Base-by-base conservation (phyloP, 1,140 invertebrate genomes). In the Drosophila mauritiana region DNA sequence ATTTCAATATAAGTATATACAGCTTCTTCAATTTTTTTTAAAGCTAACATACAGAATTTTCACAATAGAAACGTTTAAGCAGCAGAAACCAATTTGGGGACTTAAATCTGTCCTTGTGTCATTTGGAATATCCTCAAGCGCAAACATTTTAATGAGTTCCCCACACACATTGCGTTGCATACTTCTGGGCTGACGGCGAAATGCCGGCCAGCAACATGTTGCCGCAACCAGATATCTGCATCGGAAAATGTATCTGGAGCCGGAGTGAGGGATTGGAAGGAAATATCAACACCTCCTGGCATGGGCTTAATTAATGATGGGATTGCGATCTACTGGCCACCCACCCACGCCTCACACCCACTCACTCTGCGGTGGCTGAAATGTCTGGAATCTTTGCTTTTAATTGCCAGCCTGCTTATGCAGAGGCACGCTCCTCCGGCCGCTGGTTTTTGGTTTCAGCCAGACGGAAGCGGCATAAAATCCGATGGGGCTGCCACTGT, bases 331-430 rank as follows among this genome's bases (percentile, higher is more conserved):
- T 43, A 48, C 11, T 31, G 27, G 48, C 68, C 45, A 78, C 64
- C 61, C 37, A 13, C 3, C 37, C 34, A 34, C 4, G 55, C 46
- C 54, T 22, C 55, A 25, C 46, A 31, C 31, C 8, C 31, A 3
- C 31, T 31, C 31, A 2, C 1, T 10, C 8, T 31, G 31, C 8
- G 31, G 31, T 31, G 51, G 54, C 51, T 48, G 27, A 54, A 58
- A 72, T 65, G 58, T 57, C 52, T 81, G 78, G 77, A 55, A 65
- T 79, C 70, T 57, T 70, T 89, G 80, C 84, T 89, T 88, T 88
- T 89, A 88, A 88, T 88, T 88, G 80, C 76, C 48, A 20, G 67
- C 62, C 83, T 80, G 84, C 63, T 88, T 88, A 89, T 88, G 83
- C 83, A 83, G 53, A 37, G 46, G 46, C 83, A 88, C 72, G 79